Base-by-base conservation (phyloP, 2,113 vertebrate genomes). In the Forbesichthys agassizii region DNA sequence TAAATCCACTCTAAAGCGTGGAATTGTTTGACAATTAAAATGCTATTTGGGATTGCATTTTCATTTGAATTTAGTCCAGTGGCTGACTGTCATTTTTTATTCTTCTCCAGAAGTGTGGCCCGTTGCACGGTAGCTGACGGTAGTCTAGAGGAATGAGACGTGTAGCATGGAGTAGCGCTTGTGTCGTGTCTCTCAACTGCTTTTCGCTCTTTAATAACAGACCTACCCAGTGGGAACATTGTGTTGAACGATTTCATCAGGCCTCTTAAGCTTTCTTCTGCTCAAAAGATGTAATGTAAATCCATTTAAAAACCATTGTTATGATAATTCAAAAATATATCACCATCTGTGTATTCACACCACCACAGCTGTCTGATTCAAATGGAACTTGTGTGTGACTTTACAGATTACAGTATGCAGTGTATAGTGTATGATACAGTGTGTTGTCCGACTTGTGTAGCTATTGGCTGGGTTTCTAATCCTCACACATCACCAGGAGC, bases 61-160 rank as follows among this genome's bases (percentile, higher is more conserved):
- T 16, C 16, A 16, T 16, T 16, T 16, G 16, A 16, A 16, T 16
- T 16, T 16, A 16, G 16, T 16, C 16, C 16, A 16, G 73, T 54
- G 73, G 57, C 66, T 71, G 52, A 55, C 71, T 70, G 69, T 71
- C 82, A 72, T 84, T 86, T 86, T 71, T 83, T 79, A 81, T 69
- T 78, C 58, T 65, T 76, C 75, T 84, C 69, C 74, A 73, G 66
- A 87, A 64, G 18, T 33, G 51, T 52, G 36, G 60, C 63, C 59
- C 48, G 5, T 13, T 14, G 63, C 75, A 68, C 9, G 33, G 52
- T 52, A 66, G 79, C 74, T 80, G 76, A 60, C 9, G 3, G 36
- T 8, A 33, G 71, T 56, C 6, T 18, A 47, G 59, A 69, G 75
- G 70, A 80, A 63, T 68, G 66, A 52, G 16, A 60, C 47, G 47